phyloP scores from a whole-genome alignment of 2,797 vertebrate genomes.

The Gymnoscopelus microlampas region DNA sequence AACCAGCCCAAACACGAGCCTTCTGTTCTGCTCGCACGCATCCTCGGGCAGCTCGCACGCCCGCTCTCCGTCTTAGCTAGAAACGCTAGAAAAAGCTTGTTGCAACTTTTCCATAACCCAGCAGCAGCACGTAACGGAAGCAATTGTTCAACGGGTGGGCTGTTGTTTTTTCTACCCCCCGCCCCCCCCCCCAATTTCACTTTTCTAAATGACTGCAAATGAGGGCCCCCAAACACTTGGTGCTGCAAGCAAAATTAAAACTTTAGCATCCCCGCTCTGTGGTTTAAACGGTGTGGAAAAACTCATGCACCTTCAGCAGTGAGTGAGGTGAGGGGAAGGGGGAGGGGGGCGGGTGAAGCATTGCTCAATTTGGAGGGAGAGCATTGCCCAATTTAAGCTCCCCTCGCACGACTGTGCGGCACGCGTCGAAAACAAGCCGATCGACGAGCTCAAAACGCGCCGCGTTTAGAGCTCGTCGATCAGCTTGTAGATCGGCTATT shows the following conservation, averaged over 20 bases:
- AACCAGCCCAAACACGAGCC: neutral
- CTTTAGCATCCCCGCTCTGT: conserved; percentile 52
- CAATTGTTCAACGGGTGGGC: conserved; percentile 47
- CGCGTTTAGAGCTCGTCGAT: too few relatives aligned
- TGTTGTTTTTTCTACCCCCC: conserved; percentile 19
- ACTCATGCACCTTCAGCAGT: conserved; percentile 54
- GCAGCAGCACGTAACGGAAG: conserved; percentile 52
- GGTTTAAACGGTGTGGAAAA: conserved; percentile 65
- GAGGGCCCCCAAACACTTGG: conserved; percentile 38
- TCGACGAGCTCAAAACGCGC: too few relatives aligned
- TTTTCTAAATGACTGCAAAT: conserved; percentile 55
- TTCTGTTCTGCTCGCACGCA: neutral
- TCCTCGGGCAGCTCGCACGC: neutral
- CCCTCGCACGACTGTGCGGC: too few relatives aligned
- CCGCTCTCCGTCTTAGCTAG: neutral
- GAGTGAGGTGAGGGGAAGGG: conserved; percentile 38
- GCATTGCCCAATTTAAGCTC: neutral
- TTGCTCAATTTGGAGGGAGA: conserved; percentile 22
- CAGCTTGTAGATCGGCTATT: too few relatives aligned
- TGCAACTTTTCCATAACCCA: conserved; percentile 44
- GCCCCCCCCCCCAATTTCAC: conserved; percentile 31
- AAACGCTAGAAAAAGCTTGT: conserved; percentile 11
- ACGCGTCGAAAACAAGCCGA: too few relatives aligned
- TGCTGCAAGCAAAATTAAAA: conserved; percentile 65
- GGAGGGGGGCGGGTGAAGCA: conserved; percentile 17